These are phyloP conservation scores for Dromiciops gliroides DNA, from an alignment of 2,113 vertebrate genomes.

Conservation along the genomic window DNA sequence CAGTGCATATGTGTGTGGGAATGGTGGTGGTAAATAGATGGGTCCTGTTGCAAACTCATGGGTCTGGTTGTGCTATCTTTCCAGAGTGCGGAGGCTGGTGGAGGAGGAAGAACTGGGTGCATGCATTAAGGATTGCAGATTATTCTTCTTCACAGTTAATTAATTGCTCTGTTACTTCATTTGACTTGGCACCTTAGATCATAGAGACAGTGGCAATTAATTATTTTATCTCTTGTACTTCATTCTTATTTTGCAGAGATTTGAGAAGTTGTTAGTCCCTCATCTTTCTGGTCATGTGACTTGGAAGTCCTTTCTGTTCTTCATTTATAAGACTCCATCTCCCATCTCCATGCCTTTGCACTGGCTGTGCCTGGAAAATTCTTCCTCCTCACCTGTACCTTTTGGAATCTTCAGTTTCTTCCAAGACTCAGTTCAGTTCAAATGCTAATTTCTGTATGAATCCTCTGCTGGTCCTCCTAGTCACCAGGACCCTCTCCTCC, in stretches of 20 bases:
- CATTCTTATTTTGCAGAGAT: neutral
- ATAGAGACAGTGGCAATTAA: neutral
- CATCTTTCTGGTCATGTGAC: neutral
- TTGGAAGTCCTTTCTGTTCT: constrained; percentile 38
- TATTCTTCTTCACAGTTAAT: neutral
- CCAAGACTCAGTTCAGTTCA: neutral
- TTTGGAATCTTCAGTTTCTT: constrained; percentile 14
- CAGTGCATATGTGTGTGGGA: neutral
- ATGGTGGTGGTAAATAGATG: neutral
- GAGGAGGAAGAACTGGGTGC: neutral
- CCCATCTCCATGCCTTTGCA: constrained; percentile 31
- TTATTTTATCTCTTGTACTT: neutral
- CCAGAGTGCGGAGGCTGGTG: neutral
- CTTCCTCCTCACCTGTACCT: neutral
- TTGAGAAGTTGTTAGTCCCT: neutral
- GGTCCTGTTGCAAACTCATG: neutral
- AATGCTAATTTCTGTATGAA: neutral
- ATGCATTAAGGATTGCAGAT: neutral
- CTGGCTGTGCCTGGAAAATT: constrained; percentile 11
- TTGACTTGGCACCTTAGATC: neutral
- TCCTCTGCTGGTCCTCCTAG: neutral
- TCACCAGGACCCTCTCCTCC: neutral
- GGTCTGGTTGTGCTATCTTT: neutral
- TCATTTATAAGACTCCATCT: neutral
- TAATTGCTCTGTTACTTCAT: neutral